Base-by-base conservation (phyloP, 2,888 invertebrate genomes). In the Eupithecia insigniata region DNA sequence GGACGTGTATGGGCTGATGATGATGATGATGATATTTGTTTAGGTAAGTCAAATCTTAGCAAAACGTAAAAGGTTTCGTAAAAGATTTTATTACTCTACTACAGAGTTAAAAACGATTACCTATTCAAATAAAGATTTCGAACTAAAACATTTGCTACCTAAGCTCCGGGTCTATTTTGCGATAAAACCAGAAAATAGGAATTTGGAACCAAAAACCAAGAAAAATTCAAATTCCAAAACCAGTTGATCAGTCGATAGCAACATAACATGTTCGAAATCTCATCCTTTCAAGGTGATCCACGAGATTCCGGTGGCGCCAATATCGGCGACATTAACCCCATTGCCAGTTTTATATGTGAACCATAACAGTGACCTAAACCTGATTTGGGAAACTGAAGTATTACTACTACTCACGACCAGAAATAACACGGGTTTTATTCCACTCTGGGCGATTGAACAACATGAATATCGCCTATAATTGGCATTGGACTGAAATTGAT, bases 241-340 rank as follows among this genome's bases (percentile, higher is more conserved):
- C 76, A 67, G 78, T 74, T 22, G 65, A 64, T 71, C 69, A 67
- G 66, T 67, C 68, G 70, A 75, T 72, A 79, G 77, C 77, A 79
- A 75, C 76, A 68, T 58, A 79, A 75, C 76, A 68, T 58, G 67
- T 58, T 46, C 8, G 8, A 39, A 39, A 58, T 26, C 60, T 30
- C 62, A 68, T 73, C 71, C 73, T 71, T 69, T 64, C 70, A 73
- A 76, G 76, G 76, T 71, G 71, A 64, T 6, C 61, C n/a, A 30
- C 72, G 8, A 32, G 70, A 76, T 71, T 73, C 65, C 66, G 65
- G 66, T 68, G 73, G 69, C 74, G 71, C 69, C 61, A 69, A 66
- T 16, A 39, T 62, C 65, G 36, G 30, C 66, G 75, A 62, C 71
- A 74, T 73, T 76, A 76, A 76, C 71, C 73, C 70, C 61, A 66